Conservation (phyloP, 2,888 invertebrate species). For the Automeris io region DNA sequence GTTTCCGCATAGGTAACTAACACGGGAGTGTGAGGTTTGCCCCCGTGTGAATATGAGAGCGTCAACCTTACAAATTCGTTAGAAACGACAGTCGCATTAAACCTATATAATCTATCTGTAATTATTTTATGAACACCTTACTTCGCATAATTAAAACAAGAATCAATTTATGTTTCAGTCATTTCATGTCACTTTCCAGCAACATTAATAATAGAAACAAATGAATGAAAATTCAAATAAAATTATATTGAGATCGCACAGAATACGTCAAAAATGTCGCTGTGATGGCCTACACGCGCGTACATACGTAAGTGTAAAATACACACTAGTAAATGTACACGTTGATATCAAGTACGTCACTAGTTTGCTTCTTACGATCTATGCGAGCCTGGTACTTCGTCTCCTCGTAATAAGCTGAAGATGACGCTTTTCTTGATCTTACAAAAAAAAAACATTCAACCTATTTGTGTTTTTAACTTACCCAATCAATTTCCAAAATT, state of each 20-base stretch:
- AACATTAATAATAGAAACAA: conserved; percentile 4
- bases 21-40: conserved; percentile 57
- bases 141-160: no score
- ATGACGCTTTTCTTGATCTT: conserved; percentile 71
- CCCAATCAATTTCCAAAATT: conserved; percentile 6
- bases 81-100: no score
- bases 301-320: conserved; percentile 31
- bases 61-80: conserved; percentile 74
- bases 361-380: conserved; percentile 52
- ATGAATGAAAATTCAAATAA: neutral
- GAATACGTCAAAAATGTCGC: conserved; percentile 24
- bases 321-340: conserved; percentile 28
- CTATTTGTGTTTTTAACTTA: conserved; percentile 50
- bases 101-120: no score
- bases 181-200: conserved; percentile 29
- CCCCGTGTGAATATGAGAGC: conserved; percentile 68
- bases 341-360: conserved; percentile 59
- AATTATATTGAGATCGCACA: conserved; percentile 6
- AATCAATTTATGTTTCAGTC: conserved; percentile 52
- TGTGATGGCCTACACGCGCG: conserved; percentile 57
- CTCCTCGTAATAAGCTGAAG: conserved; percentile 75
- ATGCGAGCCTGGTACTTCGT: conserved; percentile 65
- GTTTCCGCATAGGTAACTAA: conserved; percentile 72
- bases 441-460: conserved; percentile 46
- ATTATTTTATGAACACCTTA: no score